Evolutionary conservation across 2,113 vertebrate species (phyloP).

Genomic region (Peucedramus taeniatus): DNA sequence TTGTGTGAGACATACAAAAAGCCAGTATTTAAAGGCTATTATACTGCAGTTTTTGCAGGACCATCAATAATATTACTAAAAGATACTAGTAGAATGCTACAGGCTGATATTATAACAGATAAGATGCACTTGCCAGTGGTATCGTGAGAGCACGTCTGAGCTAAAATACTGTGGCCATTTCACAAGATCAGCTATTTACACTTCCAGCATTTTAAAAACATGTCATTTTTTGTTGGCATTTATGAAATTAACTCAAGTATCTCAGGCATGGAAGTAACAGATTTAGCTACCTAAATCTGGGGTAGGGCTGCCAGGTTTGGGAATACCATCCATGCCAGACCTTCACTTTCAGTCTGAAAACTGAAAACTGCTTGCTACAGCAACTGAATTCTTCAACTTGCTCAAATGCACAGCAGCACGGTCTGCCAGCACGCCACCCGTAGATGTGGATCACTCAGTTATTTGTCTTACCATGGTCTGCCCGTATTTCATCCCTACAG

Average conservation of each 20-base stretch:
- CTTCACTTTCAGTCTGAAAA: neutral
- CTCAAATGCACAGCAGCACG: neutral
- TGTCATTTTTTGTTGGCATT: neutral
- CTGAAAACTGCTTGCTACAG: too few species aligned
- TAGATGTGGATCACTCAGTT: neutral
- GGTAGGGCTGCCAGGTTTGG: neutral
- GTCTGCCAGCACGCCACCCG: rapidly evolving
- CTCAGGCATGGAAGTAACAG: neutral
- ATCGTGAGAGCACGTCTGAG: rapidly evolving
- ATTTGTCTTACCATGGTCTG: neutral
- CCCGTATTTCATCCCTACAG: neutral
- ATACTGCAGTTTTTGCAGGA: neutral
- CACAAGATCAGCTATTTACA: neutral
- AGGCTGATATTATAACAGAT: neutral
- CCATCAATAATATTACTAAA: neutral
- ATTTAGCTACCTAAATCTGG: neutral
- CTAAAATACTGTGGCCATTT: neutral
- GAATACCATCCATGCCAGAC: neutral
- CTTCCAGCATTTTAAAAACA: neutral
- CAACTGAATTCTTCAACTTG: neutral
- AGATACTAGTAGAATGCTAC: neutral
- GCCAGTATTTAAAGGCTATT: neutral
- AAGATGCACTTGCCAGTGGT: neutral
- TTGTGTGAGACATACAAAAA: neutral
- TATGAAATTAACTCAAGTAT: neutral